Evolutionary conservation across 2,888 invertebrate species (phyloP).

Genomic region (Bugulina stolonifera): DNA sequence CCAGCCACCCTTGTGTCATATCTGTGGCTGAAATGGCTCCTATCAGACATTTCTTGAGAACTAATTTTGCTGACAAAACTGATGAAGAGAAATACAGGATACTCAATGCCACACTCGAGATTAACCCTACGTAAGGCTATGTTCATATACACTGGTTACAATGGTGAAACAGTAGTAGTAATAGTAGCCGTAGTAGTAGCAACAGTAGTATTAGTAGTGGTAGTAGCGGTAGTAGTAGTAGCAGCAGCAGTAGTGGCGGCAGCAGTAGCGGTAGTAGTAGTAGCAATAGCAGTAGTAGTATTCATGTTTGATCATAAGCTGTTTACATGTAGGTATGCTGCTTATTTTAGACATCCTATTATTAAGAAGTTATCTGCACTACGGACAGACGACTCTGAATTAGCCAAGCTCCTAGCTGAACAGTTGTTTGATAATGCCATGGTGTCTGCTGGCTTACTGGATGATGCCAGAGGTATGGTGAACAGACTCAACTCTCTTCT

Average conservation of each 20-base stretch:
- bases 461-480: constrained; percentile 80
- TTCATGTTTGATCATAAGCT: too few species aligned
- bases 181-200: too few species aligned
- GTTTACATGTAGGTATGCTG: too few species aligned
- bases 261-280: not conserved
- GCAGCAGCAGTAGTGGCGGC: not conserved
- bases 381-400: constrained; percentile 66
- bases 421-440: constrained; percentile 86
- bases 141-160: not conserved
- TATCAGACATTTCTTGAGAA: constrained; percentile 86
- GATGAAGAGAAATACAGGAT: constrained; percentile 76
- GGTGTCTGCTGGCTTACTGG: constrained; percentile 86
- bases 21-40: constrained; percentile 96
- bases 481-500: constrained; percentile 80
- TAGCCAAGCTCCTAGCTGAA: constrained; percentile 76
- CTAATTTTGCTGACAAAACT: constrained; percentile 63
- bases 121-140: constrained; percentile 75
- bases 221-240: not conserved
- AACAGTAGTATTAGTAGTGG: too few species aligned
- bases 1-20: constrained; percentile 82
- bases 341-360: constrained; percentile 58
- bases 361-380: constrained; percentile 79
- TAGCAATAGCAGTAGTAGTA: too few species aligned
- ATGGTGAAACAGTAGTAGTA: not conserved
- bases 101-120: constrained; percentile 83